Percentiles rank a stretch among this genome's conserved stretches.
These are phyloP conservation scores for Horisme vitalbata DNA, from an alignment of 2,888 invertebrate genomes.

Conservation along the genomic window DNA sequence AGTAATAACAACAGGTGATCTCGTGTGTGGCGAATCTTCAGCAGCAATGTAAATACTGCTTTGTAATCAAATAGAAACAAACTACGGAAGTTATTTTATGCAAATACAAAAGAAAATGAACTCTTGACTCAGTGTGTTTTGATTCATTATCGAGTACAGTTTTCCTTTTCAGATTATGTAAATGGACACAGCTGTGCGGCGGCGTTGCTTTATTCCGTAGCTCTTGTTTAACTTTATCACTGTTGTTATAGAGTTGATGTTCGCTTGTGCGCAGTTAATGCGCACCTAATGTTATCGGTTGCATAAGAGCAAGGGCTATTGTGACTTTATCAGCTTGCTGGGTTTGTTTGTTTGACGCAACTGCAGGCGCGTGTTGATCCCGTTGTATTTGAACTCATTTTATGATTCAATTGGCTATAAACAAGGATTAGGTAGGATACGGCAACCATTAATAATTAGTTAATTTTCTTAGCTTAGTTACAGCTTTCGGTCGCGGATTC, in stretches of 20 bases:
- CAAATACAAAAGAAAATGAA: slow-evolving; percentile 39
- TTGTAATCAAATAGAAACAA: slow-evolving; percentile 35
- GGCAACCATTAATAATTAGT: too few species aligned
- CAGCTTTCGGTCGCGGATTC: too few species aligned
- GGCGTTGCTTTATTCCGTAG: slow-evolving; percentile 36
- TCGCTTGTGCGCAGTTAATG: slow-evolving; percentile 45
- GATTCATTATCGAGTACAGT: slow-evolving; percentile 44
- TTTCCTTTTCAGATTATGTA: slow-evolving; percentile 56
- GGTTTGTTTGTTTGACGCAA: slow-evolving; percentile 51
- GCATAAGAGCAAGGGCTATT: slow-evolving; percentile 70
- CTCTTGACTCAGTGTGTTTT: slow-evolving; percentile 35
- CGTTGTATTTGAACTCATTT: too few species aligned
- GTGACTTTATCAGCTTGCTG: slow-evolving; percentile 62
- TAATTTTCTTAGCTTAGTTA: too few species aligned
- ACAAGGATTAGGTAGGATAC: too few species aligned
- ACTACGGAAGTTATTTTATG: slow-evolving; percentile 45
- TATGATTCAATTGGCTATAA: too few species aligned
- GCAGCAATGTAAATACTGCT: slow-evolving; percentile 24
- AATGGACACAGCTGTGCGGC: slow-evolving; percentile 65
- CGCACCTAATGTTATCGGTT: slow-evolving; percentile 67
- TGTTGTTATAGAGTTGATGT: slow-evolving; percentile 36
- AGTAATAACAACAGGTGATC: slow-evolving; percentile 14
- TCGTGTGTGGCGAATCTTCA: slow-evolving; percentile 27
- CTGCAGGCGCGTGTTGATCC: slow-evolving; percentile 31
- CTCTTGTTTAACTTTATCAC: slow-evolving; percentile 36